Base-by-base conservation (phyloP, 2,113 vertebrate genomes). In the Callipepla californica region DNA sequence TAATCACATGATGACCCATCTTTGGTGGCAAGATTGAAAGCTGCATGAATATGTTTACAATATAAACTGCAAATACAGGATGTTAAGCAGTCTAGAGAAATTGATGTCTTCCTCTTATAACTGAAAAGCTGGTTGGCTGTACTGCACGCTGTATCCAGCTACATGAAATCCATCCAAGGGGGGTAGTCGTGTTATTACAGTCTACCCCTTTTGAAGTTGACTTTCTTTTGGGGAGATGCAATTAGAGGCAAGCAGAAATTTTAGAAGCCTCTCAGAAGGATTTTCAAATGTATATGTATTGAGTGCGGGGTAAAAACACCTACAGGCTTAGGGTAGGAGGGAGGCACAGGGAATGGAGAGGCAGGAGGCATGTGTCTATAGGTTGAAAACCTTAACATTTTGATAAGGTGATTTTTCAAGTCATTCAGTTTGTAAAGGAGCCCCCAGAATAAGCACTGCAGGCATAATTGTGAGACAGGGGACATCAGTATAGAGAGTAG, bases 261-360 rank as follows among this genome's bases (percentile, higher is more conserved):
- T 45, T 34, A 67, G 80, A 75, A 86, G 45, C 26, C 8, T 74
- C n/a, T 48, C 55, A 42, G 38, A 66, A 59, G 32, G 15, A 48
- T 69, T 87, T 80, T 36, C 40, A 65, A 11, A 66, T 26, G 12
- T 38, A 9, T 0, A 0, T 50, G 4, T 51, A 86, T 77, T 47
- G 51, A 50, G 11, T 58, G 38, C 6, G 36, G 8, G 36, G 17
- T 25, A 16, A 85, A 82, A 79, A 67, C 30, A n/a, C 9, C 17
- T 73, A 36, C 61, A 79, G 75, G 74, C 17, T 44, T 23, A 69
- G n/a, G 4, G 2, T 26, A 74, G 45, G 36, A 88, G 32, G 47
- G 9, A 7, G 9, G 5, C 34, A 21, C 0, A 0, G n/a, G 7
- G 22, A 38, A n/a, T 0, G 1, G 7, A 28, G 32, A 51, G 6